Evolutionary conservation across 2,797 vertebrate species (phyloP), one percentile per base, ranked within the genome.

Genomic region (Huso huso): DNA sequence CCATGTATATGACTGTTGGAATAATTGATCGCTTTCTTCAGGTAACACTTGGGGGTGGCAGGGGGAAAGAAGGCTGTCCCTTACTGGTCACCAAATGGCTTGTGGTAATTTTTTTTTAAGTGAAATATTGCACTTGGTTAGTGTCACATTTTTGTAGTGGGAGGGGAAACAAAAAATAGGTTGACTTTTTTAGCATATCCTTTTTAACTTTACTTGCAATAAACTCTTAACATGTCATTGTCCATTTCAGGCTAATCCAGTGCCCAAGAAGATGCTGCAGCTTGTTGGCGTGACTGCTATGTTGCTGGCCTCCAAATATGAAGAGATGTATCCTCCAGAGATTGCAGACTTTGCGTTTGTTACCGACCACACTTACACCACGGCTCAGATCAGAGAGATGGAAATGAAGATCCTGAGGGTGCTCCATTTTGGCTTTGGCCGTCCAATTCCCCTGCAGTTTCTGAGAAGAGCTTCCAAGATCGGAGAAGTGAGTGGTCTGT

Each of bases 21-120:
- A 85, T 96, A 67, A 90, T 91, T 0, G 89, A 96, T 68, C 83
- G 84, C 63, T 97, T 92, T 75, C 87, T 97, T 74, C 93, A 97
- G 89, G 93, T 95, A 69, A 3, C 23, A 3, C 1, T 23, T 0
- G 23, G 23, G 23, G 23, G 23, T 1, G 15, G 15, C 1, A 18
- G 15, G 15, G 15, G 15, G 15, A 1, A 1, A 1, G 15, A 18
- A 18, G 15, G 15, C 15, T 37, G 23, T 37, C 23, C 23, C 23
- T 37, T 37, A 2, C 23, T 37, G 23, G 23, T 37, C 23, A 3
- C 23, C 23, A 37, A 37, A 37, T 37, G 4, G 23, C 23, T 37
- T 37, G 1, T 23, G 23, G 23, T n/a, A n/a, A n/a, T 37, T 3
- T 37, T 37, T 18, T 18, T 18, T 18, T 18, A 1, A 18, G 23